Percentiles rank a stretch among this genome's conserved stretches.
Evolutionary conservation across 1,140 invertebrate species (phyloP).

Genomic region (Cepaea nemoralis): DNA sequence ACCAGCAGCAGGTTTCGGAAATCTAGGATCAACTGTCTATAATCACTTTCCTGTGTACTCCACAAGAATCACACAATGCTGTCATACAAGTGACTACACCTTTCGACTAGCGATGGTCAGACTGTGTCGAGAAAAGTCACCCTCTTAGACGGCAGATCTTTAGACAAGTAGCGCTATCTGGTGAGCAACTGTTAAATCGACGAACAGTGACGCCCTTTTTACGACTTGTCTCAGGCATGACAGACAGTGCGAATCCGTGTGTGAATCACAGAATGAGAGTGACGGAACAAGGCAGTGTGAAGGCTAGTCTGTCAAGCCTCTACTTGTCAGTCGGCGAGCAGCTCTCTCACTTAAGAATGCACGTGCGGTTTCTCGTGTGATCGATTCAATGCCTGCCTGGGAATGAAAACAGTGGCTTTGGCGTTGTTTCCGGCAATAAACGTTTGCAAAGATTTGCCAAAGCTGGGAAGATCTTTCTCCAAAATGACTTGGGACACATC

Average conservation of each 20-base stretch:
- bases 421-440: not conserved
- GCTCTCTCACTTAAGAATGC: slow-evolving; percentile 8
- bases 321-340: slow-evolving; percentile 8
- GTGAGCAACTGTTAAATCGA: not conserved
- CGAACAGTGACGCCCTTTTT: not conserved
- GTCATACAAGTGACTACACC: not conserved
- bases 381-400: not conserved
- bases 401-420: not conserved
- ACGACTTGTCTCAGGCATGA: not conserved
- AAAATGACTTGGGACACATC: not conserved
- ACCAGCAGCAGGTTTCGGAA: too few species aligned
- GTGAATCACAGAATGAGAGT: not conserved
- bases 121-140: not conserved
- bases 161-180: not conserved
- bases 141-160: not conserved
- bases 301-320: not conserved
- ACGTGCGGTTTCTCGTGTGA: not conserved
- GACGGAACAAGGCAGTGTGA: not conserved
- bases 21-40: too few species aligned
- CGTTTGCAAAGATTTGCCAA: not conserved
- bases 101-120: not conserved
- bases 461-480: not conserved
- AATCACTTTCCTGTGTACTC: too few species aligned
- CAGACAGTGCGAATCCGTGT: not conserved
- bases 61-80: not conserved